A percentile compares a stretch with the other conserved stretches of the same genome.
phyloP scores from a whole-genome alignment of 2,797 vertebrate species.

The Meriones psammophilus region DNA sequence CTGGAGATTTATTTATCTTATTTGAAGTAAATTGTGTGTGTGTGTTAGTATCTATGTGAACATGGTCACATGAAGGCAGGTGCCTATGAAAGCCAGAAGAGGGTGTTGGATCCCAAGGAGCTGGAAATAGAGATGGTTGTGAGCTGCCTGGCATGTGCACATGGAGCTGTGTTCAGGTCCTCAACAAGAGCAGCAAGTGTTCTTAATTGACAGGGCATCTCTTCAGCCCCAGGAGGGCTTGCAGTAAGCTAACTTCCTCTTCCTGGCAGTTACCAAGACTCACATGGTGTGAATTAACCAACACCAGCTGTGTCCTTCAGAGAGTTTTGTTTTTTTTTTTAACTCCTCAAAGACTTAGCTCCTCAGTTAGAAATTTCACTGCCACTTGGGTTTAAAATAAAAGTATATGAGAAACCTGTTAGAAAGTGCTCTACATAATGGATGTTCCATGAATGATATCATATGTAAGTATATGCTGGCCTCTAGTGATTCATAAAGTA shows the following conservation, averaged over 20 bases:
- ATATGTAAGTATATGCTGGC: background rate
- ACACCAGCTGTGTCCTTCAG: background rate
- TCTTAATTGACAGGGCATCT: background rate
- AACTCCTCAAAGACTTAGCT: background rate
- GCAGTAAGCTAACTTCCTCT: background rate
- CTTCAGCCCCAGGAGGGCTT: background rate
- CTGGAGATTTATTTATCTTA: background rate
- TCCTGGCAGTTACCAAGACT: background rate
- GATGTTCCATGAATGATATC: background rate
- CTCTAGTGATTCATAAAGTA: background rate
- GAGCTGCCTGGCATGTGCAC: background rate
- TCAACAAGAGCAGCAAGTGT: background rate
- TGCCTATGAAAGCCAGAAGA: background rate
- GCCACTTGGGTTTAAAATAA: background rate
- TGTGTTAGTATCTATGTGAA: background rate
- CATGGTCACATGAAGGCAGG: background rate
- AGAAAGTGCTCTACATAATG: background rate
- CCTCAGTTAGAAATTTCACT: conserved; percentile 6
- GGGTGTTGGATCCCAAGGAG: background rate
- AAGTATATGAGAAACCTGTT: background rate
- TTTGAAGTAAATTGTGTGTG: background rate
- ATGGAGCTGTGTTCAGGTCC: too few species aligned
- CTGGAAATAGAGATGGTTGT: background rate
- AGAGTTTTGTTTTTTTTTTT: background rate
- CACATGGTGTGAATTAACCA: background rate